phyloP scores from a whole-genome alignment of 2,888 invertebrate genomes.

The Orchestes rusci region DNA sequence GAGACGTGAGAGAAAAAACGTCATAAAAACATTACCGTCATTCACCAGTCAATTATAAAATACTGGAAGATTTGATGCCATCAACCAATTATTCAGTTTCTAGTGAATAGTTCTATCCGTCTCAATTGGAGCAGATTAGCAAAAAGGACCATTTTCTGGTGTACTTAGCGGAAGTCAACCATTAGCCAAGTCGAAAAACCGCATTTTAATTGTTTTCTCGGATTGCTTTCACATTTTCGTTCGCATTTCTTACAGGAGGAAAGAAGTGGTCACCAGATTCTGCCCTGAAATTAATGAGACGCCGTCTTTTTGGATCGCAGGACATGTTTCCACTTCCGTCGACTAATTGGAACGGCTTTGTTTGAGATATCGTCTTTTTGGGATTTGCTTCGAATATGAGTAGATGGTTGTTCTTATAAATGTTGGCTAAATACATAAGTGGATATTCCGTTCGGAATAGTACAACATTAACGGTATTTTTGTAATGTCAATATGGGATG shows the following conservation, averaged over 20 bases:
- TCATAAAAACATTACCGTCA: too few species aligned
- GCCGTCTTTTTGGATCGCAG: conserved; percentile 17
- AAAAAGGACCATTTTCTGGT: conserved; percentile 19
- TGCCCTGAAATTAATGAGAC: conserved; percentile 20
- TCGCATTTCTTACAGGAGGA: conserved; percentile 16
- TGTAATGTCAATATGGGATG: too few species aligned
- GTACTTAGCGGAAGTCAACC: conserved; percentile 22
- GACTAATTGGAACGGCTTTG: conserved; percentile 20
- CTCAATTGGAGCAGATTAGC: conserved; percentile 14
- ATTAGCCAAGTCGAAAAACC: conserved; percentile 23
- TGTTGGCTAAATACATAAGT: too few species aligned
- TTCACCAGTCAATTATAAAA: too few species aligned
- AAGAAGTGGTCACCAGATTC: conserved; percentile 21
- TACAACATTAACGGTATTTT: too few species aligned
- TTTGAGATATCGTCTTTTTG: conserved; percentile 17
- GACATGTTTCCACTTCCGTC: conserved; percentile 21
- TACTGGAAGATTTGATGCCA: conserved; percentile 6
- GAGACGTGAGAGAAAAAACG: too few species aligned
- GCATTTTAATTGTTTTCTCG: conserved; percentile 21
- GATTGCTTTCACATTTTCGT: conserved; percentile 22
- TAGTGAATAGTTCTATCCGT: conserved; percentile 2
- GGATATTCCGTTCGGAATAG: too few species aligned
- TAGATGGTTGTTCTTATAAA: conserved; percentile 19
- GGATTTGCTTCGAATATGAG: conserved; percentile 15
- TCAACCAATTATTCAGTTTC: conserved; percentile 2